These are phyloP conservation scores for Xerus inauris DNA, from an alignment of 2,113 vertebrate species.

Conservation along the genomic window DNA sequence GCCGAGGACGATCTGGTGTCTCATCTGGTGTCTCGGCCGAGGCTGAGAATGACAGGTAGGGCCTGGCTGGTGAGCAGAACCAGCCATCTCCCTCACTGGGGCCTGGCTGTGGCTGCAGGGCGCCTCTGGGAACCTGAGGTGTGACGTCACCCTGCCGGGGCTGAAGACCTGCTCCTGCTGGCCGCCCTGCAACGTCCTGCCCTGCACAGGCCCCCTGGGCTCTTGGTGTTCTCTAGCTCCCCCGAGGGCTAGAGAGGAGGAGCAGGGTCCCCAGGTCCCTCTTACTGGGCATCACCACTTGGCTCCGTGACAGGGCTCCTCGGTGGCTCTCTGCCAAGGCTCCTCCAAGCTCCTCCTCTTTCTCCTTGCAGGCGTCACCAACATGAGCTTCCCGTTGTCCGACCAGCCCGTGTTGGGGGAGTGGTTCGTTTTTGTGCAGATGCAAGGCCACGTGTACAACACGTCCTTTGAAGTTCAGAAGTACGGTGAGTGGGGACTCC, in stretches of 20 bases:
- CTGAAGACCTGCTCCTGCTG: too few relatives aligned
- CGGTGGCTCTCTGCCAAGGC: background rate
- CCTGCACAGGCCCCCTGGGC: background rate
- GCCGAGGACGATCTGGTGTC: too few relatives aligned
- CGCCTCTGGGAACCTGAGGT: background rate
- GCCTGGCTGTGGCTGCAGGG: background rate
- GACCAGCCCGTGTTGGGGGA: constrained; percentile 96
- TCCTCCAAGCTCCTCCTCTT: too few relatives aligned
- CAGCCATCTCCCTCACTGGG: background rate
- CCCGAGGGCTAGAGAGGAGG: background rate
- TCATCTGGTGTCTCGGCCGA: too few relatives aligned
- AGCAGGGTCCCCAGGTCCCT: background rate
- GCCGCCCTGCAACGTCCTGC: background rate
- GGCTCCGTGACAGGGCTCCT: too few relatives aligned
- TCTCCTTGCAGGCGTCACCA: constrained; percentile 90
- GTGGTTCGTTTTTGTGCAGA: constrained; percentile 93
- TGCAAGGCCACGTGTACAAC: constrained; percentile 94
- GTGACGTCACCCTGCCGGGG: rapidly evolving
- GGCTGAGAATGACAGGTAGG: background rate
- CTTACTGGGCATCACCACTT: too few relatives aligned
- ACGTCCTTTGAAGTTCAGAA: constrained; percentile 96
- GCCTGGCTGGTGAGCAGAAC: too few relatives aligned
- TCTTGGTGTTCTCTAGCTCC: background rate
- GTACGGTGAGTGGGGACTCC: constrained; percentile 89
- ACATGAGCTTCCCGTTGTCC: constrained; percentile 94